These are phyloP conservation scores for Cotesia chilonis DNA, from an alignment of 1,140 invertebrate genomes.

Conservation along the genomic window DNA sequence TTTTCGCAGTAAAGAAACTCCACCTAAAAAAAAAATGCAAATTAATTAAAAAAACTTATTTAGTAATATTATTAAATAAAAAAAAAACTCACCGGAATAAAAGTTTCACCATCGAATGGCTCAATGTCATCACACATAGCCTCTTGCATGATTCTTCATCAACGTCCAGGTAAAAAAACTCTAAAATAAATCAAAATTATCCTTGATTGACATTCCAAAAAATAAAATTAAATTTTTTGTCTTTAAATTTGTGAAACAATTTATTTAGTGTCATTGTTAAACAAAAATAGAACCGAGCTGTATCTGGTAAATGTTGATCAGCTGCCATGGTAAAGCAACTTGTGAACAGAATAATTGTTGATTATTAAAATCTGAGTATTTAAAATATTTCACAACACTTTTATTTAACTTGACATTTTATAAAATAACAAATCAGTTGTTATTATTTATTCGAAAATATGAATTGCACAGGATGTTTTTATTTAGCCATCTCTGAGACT, in stretches of 20 bases:
- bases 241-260: too few relatives aligned
- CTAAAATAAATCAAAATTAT: slow-evolving; percentile 31
- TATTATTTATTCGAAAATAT: slow-evolving; percentile 49
- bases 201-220: neutral
- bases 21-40: slow-evolving; percentile 42
- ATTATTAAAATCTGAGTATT: too few relatives aligned
- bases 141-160: slow-evolving; percentile 55
- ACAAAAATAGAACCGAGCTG: too few relatives aligned
- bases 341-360: too few relatives aligned
- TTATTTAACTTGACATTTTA: neutral
- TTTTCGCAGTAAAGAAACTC: slow-evolving; percentile 57
- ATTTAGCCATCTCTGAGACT: slow-evolving; percentile 55
- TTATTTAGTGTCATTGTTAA: too few relatives aligned
- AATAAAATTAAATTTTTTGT: too few relatives aligned
- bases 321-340: too few relatives aligned
- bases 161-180: slow-evolving; percentile 39
- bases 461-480: slow-evolving; percentile 63
- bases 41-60: neutral
- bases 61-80: slow-evolving; percentile 5
- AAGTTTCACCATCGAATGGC: slow-evolving; percentile 51
- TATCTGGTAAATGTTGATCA: too few relatives aligned
- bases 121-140: slow-evolving; percentile 56
- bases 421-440: neutral
- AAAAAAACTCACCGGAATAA: slow-evolving; percentile 56
- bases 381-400: neutral